phyloP scores from a whole-genome alignment of 2,888 invertebrate species.

The Monopis laevigella region DNA sequence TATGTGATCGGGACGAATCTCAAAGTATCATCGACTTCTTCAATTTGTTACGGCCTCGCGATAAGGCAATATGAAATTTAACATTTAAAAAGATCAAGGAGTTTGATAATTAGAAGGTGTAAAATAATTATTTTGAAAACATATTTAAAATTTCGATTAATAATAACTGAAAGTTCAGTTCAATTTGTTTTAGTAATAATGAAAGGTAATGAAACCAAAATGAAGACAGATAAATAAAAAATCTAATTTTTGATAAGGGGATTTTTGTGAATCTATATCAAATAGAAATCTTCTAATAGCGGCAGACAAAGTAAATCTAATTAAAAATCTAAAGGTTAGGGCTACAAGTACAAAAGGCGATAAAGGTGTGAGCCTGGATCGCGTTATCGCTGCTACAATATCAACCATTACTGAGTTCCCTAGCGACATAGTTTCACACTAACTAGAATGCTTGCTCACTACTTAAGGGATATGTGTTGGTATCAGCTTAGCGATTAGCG shows the following conservation, averaged over 20 bases:
- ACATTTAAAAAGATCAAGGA: constrained; percentile 4
- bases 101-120: not conserved
- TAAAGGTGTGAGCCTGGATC: constrained; percentile 15
- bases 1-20: constrained; percentile 50
- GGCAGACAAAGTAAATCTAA: constrained; percentile 8
- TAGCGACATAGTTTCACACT: constrained; percentile 27
- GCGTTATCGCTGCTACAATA: constrained; percentile 36
- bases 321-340: constrained; percentile 7
- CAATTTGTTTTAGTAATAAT: no score
- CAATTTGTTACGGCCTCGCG: constrained; percentile 34
- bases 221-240: no score
- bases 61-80: constrained; percentile 8
- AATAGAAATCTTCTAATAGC: no score
- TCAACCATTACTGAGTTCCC: constrained; percentile 35
- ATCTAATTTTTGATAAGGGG: no score
- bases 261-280: no score
- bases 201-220: no score
- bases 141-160: no score
- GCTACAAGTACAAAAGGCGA: constrained; percentile 8
- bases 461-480: no score
- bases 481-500: constrained; percentile 3
- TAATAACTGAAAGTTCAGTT: no score
- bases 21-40: constrained; percentile 43
- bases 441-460: constrained; percentile 12
- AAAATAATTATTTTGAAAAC: no score